A percentile compares a stretch with the other conserved stretches of the same genome.
Evolutionary conservation across 2,888 invertebrate species (phyloP).

Genomic region (Slavum lentiscoides): DNA sequence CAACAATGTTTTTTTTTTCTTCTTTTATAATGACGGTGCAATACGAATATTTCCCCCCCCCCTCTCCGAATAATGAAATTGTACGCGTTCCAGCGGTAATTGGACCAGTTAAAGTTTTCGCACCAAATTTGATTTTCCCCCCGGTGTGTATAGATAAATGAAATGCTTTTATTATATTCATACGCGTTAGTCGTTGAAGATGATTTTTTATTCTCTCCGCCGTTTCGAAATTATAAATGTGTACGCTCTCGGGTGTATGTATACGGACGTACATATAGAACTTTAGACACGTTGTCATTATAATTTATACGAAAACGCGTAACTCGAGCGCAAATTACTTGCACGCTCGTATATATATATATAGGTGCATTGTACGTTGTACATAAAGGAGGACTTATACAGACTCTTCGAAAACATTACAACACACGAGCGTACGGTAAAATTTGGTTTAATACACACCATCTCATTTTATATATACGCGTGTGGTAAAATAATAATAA

Average conservation of each 20-base stretch:
- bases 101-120: conserved; percentile 25
- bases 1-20: not conserved
- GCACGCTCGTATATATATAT: no score
- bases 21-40: not conserved
- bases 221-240: conserved; percentile 8
- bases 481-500: no score
- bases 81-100: not conserved
- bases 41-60: not conserved
- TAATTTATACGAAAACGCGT: conserved; percentile 6
- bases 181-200: not conserved
- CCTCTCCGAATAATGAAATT: not conserved
- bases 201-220: not conserved
- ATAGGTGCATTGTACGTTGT: not conserved
- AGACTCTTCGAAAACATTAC: no score
- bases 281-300: conserved; percentile 6
- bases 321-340: not conserved
- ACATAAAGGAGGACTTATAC: no score
- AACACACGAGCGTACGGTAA: no score
- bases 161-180: not conserved
- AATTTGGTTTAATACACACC: no score
- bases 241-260: no score
- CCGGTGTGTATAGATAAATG: no score
- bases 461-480: no score
- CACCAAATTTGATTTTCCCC: not conserved
- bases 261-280: no score